A percentile compares a stretch with the other conserved stretches of the same genome.
phyloP scores from a whole-genome alignment of 2,888 invertebrate species.

The Drosophila kuntzei region DNA sequence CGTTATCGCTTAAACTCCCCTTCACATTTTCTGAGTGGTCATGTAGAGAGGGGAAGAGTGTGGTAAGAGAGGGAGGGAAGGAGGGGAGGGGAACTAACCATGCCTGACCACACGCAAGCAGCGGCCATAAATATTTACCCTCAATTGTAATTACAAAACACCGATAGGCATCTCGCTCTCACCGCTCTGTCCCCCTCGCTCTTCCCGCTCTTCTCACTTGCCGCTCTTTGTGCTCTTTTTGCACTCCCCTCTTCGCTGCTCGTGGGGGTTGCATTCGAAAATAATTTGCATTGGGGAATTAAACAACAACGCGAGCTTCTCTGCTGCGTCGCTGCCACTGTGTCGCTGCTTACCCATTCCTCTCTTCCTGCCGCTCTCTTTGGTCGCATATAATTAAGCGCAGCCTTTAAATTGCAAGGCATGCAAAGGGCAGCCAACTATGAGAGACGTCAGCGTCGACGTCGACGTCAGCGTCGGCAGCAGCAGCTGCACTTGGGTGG shows the following conservation, averaged over 20 bases:
- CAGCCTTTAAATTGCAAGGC: slow-evolving; percentile 76
- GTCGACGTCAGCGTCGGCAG: slow-evolving; percentile 13
- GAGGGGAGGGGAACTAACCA: slow-evolving; percentile 49
- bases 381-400: slow-evolving; percentile 77
- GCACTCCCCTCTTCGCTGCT: slow-evolving; percentile 8
- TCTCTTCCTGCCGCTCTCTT: slow-evolving; percentile 20
- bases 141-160: slow-evolving; percentile 80
- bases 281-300: slow-evolving; percentile 79
- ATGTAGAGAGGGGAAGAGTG: neutral
- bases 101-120: slow-evolving; percentile 75
- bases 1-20: slow-evolving; percentile 33
- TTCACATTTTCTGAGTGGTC: neutral
- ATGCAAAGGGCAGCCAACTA: slow-evolving; percentile 62
- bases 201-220: slow-evolving; percentile 7
- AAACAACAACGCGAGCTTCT: slow-evolving; percentile 46
- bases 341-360: slow-evolving; percentile 6
- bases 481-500: slow-evolving; percentile 84
- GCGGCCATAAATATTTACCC: slow-evolving; percentile 76
- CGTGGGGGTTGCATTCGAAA: slow-evolving; percentile 63
- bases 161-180: slow-evolving; percentile 78
- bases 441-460: slow-evolving; percentile 40
- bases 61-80: neutral
- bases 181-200: slow-evolving; percentile 23
- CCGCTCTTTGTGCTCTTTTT: slow-evolving; percentile 35
- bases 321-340: slow-evolving; percentile 24